phyloP scores from a whole-genome alignment of 2,113 vertebrate species.

The Bostrychus sinensis region DNA sequence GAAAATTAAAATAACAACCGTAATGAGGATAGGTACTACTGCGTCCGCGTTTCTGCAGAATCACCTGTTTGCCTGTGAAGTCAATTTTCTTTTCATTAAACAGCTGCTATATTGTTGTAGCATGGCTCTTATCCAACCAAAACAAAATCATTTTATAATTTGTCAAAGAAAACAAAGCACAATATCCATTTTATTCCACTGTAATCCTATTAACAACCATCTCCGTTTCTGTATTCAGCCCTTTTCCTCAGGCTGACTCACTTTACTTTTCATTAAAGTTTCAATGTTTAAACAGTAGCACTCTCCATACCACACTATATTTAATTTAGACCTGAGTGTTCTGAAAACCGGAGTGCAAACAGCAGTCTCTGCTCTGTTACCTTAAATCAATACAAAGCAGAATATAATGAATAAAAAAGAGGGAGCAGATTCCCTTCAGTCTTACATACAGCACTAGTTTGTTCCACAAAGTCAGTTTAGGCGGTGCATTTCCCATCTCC shows the following conservation, averaged over 20 bases:
- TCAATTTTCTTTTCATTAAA: not conserved
- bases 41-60: no score
- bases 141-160: no score
- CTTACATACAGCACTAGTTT: slow-evolving; percentile 1
- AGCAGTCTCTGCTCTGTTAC: slow-evolving; percentile 15
- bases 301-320: slow-evolving; percentile 4
- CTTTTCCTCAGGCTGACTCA: not conserved
- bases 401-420: slow-evolving; percentile 40
- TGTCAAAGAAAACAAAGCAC: not conserved
- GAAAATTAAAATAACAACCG: no score
- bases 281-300: slow-evolving; percentile 16
- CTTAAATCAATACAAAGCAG: slow-evolving; percentile 31
- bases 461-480: slow-evolving; percentile 9
- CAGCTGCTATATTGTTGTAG: not conserved
- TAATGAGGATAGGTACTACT: no score
- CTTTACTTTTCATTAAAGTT: slow-evolving; percentile 10
- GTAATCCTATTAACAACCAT: not conserved
- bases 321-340: slow-evolving; percentile 12
- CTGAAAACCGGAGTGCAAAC: slow-evolving; percentile 35
- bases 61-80: not conserved
- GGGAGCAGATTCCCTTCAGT: not conserved
- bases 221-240: not conserved
- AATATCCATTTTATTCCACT: not conserved
- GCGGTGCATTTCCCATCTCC: not conserved
- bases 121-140: no score